These are phyloP conservation scores for Macrocentrus cingulum DNA, from an alignment of 1,140 invertebrate species.

Conservation along the genomic window DNA sequence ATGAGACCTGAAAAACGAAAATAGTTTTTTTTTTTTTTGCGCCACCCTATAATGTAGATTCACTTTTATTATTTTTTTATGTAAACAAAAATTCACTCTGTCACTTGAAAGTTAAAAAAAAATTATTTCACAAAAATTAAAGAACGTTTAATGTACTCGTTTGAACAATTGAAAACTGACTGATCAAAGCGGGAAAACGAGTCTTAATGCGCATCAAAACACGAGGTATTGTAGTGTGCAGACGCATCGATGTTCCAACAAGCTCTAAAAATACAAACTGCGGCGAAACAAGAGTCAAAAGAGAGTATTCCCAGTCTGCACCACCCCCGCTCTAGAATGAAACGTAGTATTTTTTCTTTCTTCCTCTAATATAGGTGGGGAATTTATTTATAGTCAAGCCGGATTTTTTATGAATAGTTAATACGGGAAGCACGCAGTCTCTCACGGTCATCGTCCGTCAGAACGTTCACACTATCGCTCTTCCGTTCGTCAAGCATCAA, in stretches of 20 bases:
- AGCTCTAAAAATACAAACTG: slow-evolving; percentile 29
- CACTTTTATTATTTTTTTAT: too few relatives aligned
- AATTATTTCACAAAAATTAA: too few relatives aligned
- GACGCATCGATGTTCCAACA: slow-evolving; percentile 10
- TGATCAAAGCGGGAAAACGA: not conserved
- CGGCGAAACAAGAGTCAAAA: not conserved
- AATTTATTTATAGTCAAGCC: slow-evolving; percentile 21
- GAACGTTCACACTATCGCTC: slow-evolving; percentile 20
- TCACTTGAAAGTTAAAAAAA: too few relatives aligned
- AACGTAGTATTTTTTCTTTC: not conserved
- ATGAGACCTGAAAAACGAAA: too few relatives aligned
- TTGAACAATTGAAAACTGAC: not conserved
- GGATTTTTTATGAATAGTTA: slow-evolving; percentile 18
- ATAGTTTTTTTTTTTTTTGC: too few relatives aligned
- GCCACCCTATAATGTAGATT: too few relatives aligned
- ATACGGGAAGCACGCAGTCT: slow-evolving; percentile 11
- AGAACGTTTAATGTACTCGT: too few relatives aligned
- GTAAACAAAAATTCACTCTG: too few relatives aligned
- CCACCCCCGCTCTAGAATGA: not conserved
- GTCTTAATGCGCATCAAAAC: slow-evolving; percentile 3
- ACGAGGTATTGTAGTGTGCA: not conserved
- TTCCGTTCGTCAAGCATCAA: slow-evolving; percentile 25
- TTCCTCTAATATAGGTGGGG: not conserved
- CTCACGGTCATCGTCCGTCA: slow-evolving; percentile 16
- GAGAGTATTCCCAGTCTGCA: not conserved